phyloP scores from a whole-genome alignment of 2,113 vertebrate genomes.

The Ictidomys tridecemlineatus region DNA sequence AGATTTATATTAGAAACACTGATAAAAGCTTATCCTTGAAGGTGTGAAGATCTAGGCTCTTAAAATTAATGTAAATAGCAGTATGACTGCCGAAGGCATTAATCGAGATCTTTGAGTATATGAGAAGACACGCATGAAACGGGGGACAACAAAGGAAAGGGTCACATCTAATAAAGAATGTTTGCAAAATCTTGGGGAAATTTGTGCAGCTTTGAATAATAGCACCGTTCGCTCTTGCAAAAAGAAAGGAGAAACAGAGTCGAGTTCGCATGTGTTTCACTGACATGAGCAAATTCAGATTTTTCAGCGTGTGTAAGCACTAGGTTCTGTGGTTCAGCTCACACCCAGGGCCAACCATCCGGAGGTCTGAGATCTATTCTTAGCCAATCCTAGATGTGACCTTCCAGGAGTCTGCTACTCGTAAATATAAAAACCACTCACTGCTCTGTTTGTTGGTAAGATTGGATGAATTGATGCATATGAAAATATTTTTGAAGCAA shows the following conservation, averaged over 20 bases:
- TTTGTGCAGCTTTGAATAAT: constrained; percentile 35
- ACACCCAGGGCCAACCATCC: neutral
- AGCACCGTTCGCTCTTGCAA: neutral
- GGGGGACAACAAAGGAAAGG: constrained; percentile 37
- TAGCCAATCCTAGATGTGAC: neutral
- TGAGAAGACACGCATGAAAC: constrained; percentile 10
- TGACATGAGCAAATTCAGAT: neutral
- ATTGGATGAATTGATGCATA: constrained; percentile 26
- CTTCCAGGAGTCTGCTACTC: neutral
- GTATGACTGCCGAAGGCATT: constrained; percentile 50
- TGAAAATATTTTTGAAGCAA: constrained; percentile 53
- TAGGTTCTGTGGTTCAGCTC: neutral
- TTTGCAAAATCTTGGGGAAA: constrained; percentile 64
- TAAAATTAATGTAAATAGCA: constrained; percentile 80
- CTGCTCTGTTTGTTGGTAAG: neutral
- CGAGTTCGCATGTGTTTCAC: neutral
- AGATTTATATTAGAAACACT: constrained; percentile 82
- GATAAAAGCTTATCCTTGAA: constrained; percentile 81
- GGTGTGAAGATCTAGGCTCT: constrained; percentile 60
- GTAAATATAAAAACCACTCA: constrained; percentile 49
- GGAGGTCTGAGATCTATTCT: constrained; percentile 43
- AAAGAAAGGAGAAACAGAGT: neutral
- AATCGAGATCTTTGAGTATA: constrained; percentile 30
- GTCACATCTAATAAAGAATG: constrained; percentile 63
- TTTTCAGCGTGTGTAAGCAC: constrained; percentile 4